Percentiles rank a stretch among this genome's conserved stretches.
Conservation (phyloP, 2,797 vertebrate genomes). For the Coregonus suidteri region DNA sequence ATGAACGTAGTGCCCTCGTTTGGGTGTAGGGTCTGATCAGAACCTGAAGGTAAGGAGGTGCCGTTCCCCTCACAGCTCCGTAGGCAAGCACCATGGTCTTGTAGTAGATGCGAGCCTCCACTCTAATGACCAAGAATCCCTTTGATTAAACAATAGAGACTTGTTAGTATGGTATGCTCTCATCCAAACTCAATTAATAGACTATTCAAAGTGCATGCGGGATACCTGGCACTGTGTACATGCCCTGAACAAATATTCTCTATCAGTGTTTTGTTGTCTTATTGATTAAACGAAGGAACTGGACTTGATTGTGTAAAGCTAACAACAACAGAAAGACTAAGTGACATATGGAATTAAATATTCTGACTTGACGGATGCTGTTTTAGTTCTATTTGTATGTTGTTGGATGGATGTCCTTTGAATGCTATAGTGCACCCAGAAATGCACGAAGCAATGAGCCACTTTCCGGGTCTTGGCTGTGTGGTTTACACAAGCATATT, state of each 20-base stretch:
- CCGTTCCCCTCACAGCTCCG: too few species aligned
- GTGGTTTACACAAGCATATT: not conserved
- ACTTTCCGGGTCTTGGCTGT: not conserved
- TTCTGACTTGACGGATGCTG: not conserved
- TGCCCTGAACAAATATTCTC: conserved; percentile 20
- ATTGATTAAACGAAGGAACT: conserved; percentile 5
- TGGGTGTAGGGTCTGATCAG: too few species aligned
- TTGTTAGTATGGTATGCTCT: conserved; percentile 16
- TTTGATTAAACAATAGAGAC: conserved; percentile 26
- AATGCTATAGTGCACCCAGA: not conserved
- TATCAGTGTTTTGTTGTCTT: conserved; percentile 36
- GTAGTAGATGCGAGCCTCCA: not conserved
- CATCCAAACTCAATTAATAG: conserved; percentile 36
- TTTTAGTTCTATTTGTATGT: not conserved
- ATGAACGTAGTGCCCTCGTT: too few species aligned
- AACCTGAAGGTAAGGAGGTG: too few species aligned
- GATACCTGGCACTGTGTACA: conserved; percentile 10
- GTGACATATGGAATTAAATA: not conserved
- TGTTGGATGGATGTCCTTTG: not conserved
- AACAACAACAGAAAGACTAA: not conserved
- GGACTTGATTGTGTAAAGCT: not conserved
- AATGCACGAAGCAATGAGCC: not conserved
- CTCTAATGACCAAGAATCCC: conserved; percentile 11
- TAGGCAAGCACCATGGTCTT: too few species aligned
- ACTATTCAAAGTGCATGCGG: conserved; percentile 47